Evolutionary conservation across 2,113 vertebrate genomes (phyloP), one percentile per base, ranked within the genome.

Genomic region (Rhipidura dahli): DNA sequence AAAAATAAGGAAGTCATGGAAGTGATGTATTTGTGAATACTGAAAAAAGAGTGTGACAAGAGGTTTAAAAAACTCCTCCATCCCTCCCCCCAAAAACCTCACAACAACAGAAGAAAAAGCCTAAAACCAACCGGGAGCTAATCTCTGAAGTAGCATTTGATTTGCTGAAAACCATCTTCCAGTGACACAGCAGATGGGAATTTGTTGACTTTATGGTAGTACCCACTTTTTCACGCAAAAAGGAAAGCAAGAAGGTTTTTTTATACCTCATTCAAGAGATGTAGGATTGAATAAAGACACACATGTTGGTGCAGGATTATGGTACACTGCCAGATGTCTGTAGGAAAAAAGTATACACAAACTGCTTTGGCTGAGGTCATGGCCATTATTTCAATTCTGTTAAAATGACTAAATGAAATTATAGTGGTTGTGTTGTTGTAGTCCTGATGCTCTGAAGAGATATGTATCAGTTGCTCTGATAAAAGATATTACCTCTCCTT

Each of bases 371-470:
- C 78, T 85, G 82, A 83, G 57, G 84, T 82, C 66, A 94, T 47
- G 72, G 63, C 68, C 85, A 64, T 90, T 86, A 88, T 86, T 90
- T 70, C 50, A 73, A 17, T 90, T 90, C 63, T 83, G 71, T 90
- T 94, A 86, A 83, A 93, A 89, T 69, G n/a, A 73, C 66, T 77
- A 69, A 69, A 87, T 85, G 53, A 54, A 76, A 83, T 93, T 57
- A 59, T 27, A 59, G 45, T 15, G 13, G 39, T 92, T 90, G 27
- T 93, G 37, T 31, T 56, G 35, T 44, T 60, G 28, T 73, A 71
- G 61, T 61, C 35, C 61, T 76, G 53, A 49, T 93, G 66, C 45
- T 87, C 75, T 79, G 61, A 85, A 57, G 70, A 85, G 70, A 79
- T 85, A 28, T 3, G 10, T 85, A 61, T 92, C 78, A 69, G 61